phyloP scores from a whole-genome alignment of 2,113 vertebrate genomes.

The Micronisus gabar region DNA sequence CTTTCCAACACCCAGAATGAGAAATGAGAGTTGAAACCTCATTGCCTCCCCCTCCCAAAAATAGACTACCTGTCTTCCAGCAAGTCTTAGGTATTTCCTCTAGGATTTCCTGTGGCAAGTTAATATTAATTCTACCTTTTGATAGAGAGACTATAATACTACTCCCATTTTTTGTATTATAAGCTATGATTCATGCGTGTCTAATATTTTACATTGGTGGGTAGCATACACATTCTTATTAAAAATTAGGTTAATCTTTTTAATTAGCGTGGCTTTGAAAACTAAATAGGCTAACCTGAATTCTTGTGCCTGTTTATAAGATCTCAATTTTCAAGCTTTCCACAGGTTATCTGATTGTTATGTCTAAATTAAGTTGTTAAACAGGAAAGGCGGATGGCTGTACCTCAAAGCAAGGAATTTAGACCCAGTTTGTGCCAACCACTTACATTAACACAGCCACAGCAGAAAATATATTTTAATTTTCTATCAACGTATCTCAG shows the following conservation, averaged over 20 bases:
- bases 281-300: neutral
- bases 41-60: neutral
- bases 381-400: neutral
- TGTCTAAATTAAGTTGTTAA: neutral
- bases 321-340: neutral
- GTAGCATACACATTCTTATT: neutral
- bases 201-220: neutral
- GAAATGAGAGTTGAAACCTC: neutral
- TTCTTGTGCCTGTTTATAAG: neutral
- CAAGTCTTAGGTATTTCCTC: neutral
- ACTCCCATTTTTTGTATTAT: neutral
- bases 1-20: neutral
- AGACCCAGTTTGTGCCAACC: neutral
- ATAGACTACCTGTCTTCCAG: neutral
- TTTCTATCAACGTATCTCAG: neutral
- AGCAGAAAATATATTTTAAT: neutral
- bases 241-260: conserved; percentile 45
- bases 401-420: neutral
- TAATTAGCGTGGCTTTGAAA: conserved; percentile 29
- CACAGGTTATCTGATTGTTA: neutral
- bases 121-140: neutral
- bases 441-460: neutral
- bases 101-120: neutral
- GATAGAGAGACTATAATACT: neutral
- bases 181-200: neutral